Evolutionary conservation across 2,888 invertebrate genomes (phyloP).

Genomic region (Morinoia aosen): DNA sequence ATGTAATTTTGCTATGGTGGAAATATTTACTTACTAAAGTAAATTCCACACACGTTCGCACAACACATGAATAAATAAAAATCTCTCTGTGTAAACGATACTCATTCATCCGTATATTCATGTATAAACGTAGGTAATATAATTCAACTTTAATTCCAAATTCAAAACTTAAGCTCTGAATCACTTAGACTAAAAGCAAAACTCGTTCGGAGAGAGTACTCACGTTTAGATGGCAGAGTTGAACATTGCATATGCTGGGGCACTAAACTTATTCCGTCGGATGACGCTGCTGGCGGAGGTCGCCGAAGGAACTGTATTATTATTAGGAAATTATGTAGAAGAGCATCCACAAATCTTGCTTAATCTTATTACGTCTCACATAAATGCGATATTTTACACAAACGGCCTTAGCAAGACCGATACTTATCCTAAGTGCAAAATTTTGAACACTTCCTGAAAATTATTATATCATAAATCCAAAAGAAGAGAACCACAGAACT

Average conservation of each 20-base stretch:
- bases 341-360: background rate
- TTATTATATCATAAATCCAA: background rate
- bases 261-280: background rate
- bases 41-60: background rate
- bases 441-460: slow-evolving; percentile 12
- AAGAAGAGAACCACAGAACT: background rate
- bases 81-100: too few relatives aligned
- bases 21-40: too few relatives aligned
- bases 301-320: background rate
- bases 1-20: too few relatives aligned
- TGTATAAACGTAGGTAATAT: too few relatives aligned
- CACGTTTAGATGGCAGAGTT: background rate
- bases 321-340: background rate
- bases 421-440: background rate
- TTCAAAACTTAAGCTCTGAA: too few relatives aligned
- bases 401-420: background rate
- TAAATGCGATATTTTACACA: background rate
- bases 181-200: too few relatives aligned
- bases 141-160: too few relatives aligned
- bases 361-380: background rate
- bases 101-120: too few relatives aligned
- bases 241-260: background rate
- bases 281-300: background rate
- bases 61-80: too few relatives aligned
- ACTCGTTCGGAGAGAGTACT: background rate